Percentiles rank a stretch among this genome's conserved stretches.
Evolutionary conservation across 2,113 vertebrate species (phyloP).

Genomic region (Scortum barcoo): DNA sequence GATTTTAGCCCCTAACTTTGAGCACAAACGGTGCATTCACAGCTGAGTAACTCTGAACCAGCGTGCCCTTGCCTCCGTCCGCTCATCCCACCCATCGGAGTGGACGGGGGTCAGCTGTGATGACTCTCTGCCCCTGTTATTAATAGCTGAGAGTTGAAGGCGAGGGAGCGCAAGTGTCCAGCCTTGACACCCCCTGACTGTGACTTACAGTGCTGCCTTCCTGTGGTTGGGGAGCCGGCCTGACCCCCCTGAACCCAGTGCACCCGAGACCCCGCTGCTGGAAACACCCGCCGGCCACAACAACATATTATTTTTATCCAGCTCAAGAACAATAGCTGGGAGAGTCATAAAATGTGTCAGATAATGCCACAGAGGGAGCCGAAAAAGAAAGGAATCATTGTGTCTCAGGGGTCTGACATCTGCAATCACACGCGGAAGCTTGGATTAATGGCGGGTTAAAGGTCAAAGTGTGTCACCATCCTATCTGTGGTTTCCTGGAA

Average conservation of each 20-base stretch:
- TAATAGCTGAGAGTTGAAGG: slow-evolving; percentile 77
- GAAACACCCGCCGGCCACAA: slow-evolving; percentile 77
- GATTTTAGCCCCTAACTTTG: background rate
- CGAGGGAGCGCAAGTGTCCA: slow-evolving; percentile 71
- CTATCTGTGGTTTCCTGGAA: slow-evolving; percentile 72
- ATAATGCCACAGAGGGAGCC: slow-evolving; percentile 58
- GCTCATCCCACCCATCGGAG: slow-evolving; percentile 38
- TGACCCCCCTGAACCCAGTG: slow-evolving; percentile 71
- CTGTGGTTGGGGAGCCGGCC: slow-evolving; percentile 81
- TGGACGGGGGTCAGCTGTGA: background rate
- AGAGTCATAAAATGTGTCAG: slow-evolving; percentile 74
- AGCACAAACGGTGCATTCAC: background rate
- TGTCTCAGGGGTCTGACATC: slow-evolving; percentile 65
- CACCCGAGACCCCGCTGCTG: slow-evolving; percentile 71
- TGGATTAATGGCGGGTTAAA: slow-evolving; percentile 71
- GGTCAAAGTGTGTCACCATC: slow-evolving; percentile 58
- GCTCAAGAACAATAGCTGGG: slow-evolving; percentile 82
- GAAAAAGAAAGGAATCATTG: slow-evolving; percentile 55
- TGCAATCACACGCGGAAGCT: slow-evolving; percentile 70
- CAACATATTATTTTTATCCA: slow-evolving; percentile 82
- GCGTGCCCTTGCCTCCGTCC: slow-evolving; percentile 23
- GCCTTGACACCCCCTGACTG: slow-evolving; percentile 73
- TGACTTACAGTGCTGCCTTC: slow-evolving; percentile 73
- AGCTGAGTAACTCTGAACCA: slow-evolving; percentile 2
- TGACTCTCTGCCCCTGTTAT: slow-evolving; percentile 59